Percentiles rank a stretch among this genome's conserved stretches.
Evolutionary conservation across 2,888 invertebrate species (phyloP).

Genomic region (Sphaerophoria rueppellii): DNA sequence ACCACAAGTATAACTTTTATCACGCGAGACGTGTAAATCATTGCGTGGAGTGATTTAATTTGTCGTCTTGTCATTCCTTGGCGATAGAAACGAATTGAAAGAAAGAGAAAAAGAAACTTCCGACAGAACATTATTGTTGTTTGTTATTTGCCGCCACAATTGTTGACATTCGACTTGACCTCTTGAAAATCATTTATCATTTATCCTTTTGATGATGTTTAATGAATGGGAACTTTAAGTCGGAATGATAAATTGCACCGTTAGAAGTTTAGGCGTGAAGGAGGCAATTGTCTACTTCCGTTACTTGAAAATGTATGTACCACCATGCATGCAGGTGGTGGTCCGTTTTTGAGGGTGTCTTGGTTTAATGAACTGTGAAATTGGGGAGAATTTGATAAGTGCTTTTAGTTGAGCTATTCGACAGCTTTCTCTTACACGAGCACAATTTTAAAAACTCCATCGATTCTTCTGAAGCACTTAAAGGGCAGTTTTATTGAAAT

Average conservation of each 20-base stretch:
- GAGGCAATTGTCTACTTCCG: conserved; percentile 12
- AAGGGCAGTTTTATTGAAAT: too few species aligned
- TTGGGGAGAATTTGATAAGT: too few species aligned
- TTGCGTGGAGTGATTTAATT: conserved; percentile 45
- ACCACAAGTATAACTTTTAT: background rate
- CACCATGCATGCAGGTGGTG: too few species aligned
- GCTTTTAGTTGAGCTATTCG: too few species aligned
- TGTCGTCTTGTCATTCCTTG: conserved; percentile 27
- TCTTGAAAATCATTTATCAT: conserved; percentile 56
- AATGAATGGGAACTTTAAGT: conserved; percentile 51
- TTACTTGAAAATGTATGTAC: too few species aligned
- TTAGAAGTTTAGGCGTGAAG: background rate
- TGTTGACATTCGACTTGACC: conserved; percentile 68
- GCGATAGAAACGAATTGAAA: conserved; percentile 19
- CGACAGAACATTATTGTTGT: conserved; percentile 56
- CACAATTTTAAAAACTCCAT: too few species aligned
- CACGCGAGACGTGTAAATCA: conserved; percentile 32
- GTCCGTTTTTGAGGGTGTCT: too few species aligned
- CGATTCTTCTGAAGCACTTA: too few species aligned
- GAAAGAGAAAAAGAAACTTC: conserved; percentile 35
- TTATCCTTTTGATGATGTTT: conserved; percentile 54
- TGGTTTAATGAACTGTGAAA: too few species aligned
- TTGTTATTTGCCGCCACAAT: conserved; percentile 66
- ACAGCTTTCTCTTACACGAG: too few species aligned
- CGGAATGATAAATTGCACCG: conserved; percentile 54